Evolutionary conservation across 2,113 vertebrate species (phyloP).

Genomic region (Sturnira hondurensis): DNA sequence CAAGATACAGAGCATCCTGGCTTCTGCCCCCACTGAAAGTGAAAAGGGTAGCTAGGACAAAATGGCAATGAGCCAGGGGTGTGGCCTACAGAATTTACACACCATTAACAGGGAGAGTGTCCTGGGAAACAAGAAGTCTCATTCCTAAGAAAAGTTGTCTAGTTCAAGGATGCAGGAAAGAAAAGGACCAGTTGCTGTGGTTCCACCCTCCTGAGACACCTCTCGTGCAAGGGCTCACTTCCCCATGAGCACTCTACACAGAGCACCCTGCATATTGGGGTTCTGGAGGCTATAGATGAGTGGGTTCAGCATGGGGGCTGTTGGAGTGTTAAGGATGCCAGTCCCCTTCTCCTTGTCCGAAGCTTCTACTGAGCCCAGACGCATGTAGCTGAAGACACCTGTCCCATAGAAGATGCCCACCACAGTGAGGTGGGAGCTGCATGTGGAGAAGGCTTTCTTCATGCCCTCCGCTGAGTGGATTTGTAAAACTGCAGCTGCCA

Average conservation of each 20-base stretch:
- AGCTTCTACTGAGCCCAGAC: constrained; percentile 38
- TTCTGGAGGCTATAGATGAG: constrained; percentile 62
- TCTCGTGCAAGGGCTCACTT: background rate
- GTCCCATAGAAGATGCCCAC: constrained; percentile 64
- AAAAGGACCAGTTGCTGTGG: background rate
- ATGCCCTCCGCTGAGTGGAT: constrained; percentile 24
- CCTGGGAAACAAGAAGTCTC: background rate
- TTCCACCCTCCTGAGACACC: background rate
- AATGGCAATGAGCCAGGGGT: background rate
- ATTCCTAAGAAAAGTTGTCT: background rate
- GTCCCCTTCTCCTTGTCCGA: constrained; percentile 58
- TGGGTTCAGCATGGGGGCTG: constrained; percentile 65
- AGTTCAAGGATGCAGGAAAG: background rate
- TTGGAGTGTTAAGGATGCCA: constrained; percentile 62
- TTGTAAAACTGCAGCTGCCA: constrained; percentile 54
- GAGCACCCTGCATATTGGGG: constrained; percentile 48
- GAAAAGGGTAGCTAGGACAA: background rate
- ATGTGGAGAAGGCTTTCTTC: constrained; percentile 66
- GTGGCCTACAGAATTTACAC: background rate
- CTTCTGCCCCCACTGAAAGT: background rate
- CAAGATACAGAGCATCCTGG: background rate
- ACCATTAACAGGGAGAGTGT: background rate
- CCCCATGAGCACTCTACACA: background rate
- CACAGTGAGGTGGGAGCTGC: constrained; percentile 52
- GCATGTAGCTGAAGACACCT: constrained; percentile 59